Evolutionary conservation across 2,113 vertebrate genomes (phyloP), one percentile per base, ranked within the genome.

Genomic region (Lagenorhynchus albirostris): DNA sequence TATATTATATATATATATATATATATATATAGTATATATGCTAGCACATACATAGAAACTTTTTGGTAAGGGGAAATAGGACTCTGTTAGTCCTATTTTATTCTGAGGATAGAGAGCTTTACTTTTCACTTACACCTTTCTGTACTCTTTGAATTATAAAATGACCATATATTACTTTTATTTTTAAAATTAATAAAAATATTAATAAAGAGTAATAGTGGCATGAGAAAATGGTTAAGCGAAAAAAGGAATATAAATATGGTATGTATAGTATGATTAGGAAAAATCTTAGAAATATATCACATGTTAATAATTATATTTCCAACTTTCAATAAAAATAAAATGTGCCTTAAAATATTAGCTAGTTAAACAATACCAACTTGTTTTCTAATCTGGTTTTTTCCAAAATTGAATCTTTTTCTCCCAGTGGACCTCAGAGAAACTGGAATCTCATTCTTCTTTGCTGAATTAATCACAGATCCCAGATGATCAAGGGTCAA

Each of bases 381-480:
- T 70, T 62, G 65, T 84, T 79, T 84, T 88, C 77, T 73, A 91
- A 83, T 12, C 44, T 20, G 33, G 53, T 41, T 70, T 96, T 89
- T 96, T 89, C 88, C 23, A 83, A 53, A 79, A 65, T 81, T 81
- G 62, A 58, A 10, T 68, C 76, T 81, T 76, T 90, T 96, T 83
- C 96, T 65, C 26, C 31, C 55, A 89, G 10, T 15, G 77, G 97
- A 96, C 68, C 17, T 58, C 62, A 96, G 97, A 38, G 36, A 87
- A 3, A 89, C 15, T 63, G 82, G 38, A 87, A 94, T 96, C n/a
- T 7, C 60, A 84, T 55, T 95, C 86, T 83, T 71, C 25, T 82
- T 96, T 89, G 74, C 47, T 85, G 84, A 96, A 87, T 85, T 20
- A 97, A 91, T 96, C 91, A 92, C 67, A 94, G 41, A 81, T 94